Base-by-base conservation (phyloP, 2,888 invertebrate species). In the Byasa hedistus region DNA sequence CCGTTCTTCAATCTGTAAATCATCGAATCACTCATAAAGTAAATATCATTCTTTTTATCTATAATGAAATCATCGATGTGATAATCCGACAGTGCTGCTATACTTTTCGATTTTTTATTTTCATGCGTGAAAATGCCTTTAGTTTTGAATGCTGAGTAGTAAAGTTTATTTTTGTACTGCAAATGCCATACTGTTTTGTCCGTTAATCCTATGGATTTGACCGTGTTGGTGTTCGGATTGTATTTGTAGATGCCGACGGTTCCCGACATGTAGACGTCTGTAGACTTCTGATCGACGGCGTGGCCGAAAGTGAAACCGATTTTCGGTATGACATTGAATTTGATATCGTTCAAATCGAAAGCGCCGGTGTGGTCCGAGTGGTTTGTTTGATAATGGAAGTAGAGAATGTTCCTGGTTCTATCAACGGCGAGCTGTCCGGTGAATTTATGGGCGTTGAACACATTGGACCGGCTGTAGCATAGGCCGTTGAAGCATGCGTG, bases 401-500 rank as follows among this genome's bases (percentile, higher is more conserved):
- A 84, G 2, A 88, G 70, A 0, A 81, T 75, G 60, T 88, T 86
- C 17, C 79, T 78, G 0, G 68, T 76, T 68, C 81, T 76, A 57
- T 87, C 89, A 3, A 89, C 75, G 4, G 86, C 86, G 23, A 88
- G 69, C 72, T 88, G 88, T 0, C 88, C 89, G 4, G 84, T 79
- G 27, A 87, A 74, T 63, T 79, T 77, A 48, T 79, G 70, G 54
- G 79, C 80, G 51, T 79, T 77, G 62, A 82, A 77, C 55, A 88
- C 76, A 52, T 70, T 77, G 3, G 77, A 77, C 64, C 79, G 80
- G 2, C 78, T 79, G 73, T 86, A 84, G 63, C 89, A 89, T 0
- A 76, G 71, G n/a, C 76, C 78, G 65, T 86, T 79, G 51, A 88
- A 73, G 66, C 88, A 88, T 2, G 85, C 86, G 66, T 89, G 77